Evolutionary conservation across 1,140 invertebrate genomes (phyloP).

Genomic region (Drosophila gunungcola): DNA sequence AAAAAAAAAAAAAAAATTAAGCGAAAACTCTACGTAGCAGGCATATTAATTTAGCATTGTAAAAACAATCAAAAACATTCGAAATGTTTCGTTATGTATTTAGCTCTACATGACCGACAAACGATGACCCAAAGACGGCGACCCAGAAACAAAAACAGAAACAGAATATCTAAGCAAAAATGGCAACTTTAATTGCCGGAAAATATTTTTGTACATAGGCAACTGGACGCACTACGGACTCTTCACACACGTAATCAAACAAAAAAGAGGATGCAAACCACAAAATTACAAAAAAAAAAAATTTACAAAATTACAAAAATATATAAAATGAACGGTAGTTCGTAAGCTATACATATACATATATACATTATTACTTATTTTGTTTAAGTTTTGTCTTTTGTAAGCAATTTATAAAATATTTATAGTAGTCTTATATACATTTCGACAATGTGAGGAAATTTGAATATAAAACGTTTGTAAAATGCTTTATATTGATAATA

Average conservation of each 20-base stretch:
- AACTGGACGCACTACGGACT: conserved; percentile 14
- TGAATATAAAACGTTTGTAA: conserved; percentile 68
- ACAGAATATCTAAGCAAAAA: neutral
- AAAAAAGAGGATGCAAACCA: conserved; percentile 1
- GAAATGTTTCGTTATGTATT: conserved; percentile 54
- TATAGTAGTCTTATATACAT: conserved; percentile 65
- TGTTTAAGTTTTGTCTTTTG: conserved; percentile 51
- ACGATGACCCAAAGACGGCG: neutral
- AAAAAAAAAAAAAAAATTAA: neutral
- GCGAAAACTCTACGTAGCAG: conserved; percentile 17
- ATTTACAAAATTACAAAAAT: conserved; percentile 3
- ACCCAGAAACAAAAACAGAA: neutral
- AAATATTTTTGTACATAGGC: conserved; percentile 17
- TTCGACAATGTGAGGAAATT: conserved; percentile 64
- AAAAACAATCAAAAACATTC: conserved; percentile 52
- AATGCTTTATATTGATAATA: conserved; percentile 78
- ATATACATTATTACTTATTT: conserved; percentile 41
- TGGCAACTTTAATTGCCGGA: neutral
- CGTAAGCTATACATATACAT: conserved; percentile 28
- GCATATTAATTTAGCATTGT: conserved; percentile 24
- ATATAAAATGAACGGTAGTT: conserved; percentile 19
- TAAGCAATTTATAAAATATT: conserved; percentile 68
- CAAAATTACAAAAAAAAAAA: conserved; percentile 12
- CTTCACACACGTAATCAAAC: conserved; percentile 3
- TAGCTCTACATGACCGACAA: conserved; percentile 13